phyloP scores from a whole-genome alignment of 1,140 invertebrate species.

The Caenorhabditis elegans region DNA sequence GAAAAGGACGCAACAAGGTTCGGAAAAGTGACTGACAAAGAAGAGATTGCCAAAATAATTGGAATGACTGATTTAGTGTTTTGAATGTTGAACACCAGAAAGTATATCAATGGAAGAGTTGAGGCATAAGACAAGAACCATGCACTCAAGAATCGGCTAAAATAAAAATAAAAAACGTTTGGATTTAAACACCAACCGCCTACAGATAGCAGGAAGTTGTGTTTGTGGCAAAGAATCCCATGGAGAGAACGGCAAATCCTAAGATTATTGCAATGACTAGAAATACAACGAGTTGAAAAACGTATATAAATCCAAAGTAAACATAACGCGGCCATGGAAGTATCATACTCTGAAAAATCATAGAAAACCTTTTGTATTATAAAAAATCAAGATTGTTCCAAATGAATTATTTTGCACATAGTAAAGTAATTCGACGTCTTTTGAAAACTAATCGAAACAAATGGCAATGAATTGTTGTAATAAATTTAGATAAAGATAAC shows the following conservation, averaged over 20 bases:
- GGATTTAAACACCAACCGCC: background rate
- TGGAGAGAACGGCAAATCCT: too few species aligned
- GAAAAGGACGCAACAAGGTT: background rate
- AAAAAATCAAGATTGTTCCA: too few species aligned
- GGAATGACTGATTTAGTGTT: background rate
- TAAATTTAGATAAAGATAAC: too few species aligned
- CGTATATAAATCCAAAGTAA: background rate
- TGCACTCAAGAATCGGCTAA: background rate
- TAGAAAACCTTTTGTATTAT: too few species aligned
- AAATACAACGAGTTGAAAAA: background rate
- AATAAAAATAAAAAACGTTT: background rate
- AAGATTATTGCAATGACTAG: background rate
- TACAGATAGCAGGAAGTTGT: background rate
- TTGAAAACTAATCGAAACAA: too few species aligned
- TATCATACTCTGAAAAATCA: background rate
- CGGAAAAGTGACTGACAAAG: background rate
- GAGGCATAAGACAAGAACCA: background rate
- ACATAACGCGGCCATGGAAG: slow-evolving; percentile 1
- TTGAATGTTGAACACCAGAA: background rate
- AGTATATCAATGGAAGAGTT: background rate
- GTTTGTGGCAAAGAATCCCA: background rate
- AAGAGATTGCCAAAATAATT: background rate
- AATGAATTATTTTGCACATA: too few species aligned
- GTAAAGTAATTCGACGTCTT: too few species aligned
- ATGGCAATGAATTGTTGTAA: too few species aligned